Evolutionary conservation across 2,797 vertebrate species (phyloP).

Genomic region (Psittacula derbiana): DNA sequence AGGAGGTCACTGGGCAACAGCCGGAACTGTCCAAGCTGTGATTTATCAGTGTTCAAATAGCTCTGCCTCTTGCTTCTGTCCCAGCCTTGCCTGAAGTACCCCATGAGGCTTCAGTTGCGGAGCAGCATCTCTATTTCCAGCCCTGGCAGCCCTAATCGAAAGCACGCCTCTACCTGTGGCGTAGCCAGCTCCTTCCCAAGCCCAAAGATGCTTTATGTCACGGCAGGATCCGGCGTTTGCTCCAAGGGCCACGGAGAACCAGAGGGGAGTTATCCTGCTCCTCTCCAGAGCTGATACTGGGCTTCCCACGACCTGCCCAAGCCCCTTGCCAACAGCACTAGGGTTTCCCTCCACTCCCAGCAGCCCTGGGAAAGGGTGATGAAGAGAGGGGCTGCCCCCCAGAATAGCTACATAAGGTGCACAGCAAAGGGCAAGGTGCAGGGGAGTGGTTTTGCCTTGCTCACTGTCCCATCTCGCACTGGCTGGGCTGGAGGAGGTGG

Average conservation of each 20-base stretch:
- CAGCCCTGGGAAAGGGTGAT: neutral
- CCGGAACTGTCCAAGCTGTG: neutral
- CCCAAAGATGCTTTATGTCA: neutral
- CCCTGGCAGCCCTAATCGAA: neutral
- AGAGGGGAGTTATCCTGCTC: neutral
- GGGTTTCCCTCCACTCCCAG: neutral
- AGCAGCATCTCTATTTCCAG: neutral
- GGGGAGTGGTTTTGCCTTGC: accelerated
- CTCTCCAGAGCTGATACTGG: neutral
- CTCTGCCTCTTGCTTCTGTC: neutral
- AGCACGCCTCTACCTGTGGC: neutral
- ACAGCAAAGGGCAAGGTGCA: neutral
- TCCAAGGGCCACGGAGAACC: neutral
- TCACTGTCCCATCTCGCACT: accelerated
- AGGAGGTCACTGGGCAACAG: neutral
- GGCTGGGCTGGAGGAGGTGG: neutral
- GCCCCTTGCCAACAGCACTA: neutral
- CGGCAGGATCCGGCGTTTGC: neutral
- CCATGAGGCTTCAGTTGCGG: accelerated
- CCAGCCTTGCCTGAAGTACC: neutral
- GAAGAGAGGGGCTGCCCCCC: neutral
- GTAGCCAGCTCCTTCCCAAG: neutral
- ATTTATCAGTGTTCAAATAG: neutral
- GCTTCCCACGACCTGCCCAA: neutral
- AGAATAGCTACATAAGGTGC: neutral